Base-by-base conservation (phyloP, 2,113 vertebrate genomes). In the Ammodramus savannarum region DNA sequence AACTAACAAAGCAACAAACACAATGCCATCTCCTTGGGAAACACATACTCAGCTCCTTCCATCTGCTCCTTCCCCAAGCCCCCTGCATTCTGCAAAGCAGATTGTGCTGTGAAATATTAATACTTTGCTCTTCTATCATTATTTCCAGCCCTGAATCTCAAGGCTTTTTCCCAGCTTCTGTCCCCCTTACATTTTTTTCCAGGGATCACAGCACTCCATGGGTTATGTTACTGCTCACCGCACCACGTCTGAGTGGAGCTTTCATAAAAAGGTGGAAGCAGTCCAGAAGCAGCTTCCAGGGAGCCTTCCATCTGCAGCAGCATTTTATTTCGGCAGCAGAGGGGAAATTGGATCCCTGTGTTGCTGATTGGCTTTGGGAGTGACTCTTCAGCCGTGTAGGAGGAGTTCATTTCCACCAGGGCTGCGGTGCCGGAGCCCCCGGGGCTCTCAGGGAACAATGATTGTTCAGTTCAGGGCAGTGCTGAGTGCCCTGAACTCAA, bases 211-310 rank as follows among this genome's bases (percentile, higher is more conserved):
- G 91, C 71, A 63, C 84, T 59, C 75, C 17, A 2, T 0, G 66
- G 89, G 95, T 93, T 94, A 57, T 41, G 41, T 84, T 93, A 75
- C 91, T 65, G 58, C 86, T 41, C 4, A 16, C 51, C 43, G 26
- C 6, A 80, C 76, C 43, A 39, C 0, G 38, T 46, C 89, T 88
- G 85, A 93, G 83, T 77, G 91, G 85, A 81, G 90, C 95, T 85
- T 93, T 95, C 96, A 94, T 68, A 62, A 94, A 93, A 78, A 92
- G 76, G 80, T 96, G 95, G 95, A 97, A 94, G 41, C 19, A 2
- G 72, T 97, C 95, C 96, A 96, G 90, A 49, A 94, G 86, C 77
- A 93, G 96, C 94, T 97, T 95, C 94, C 49, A 83, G 96, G 90
- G 96, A 95, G 84, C 84, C 38, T 58, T 96, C 93, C 84, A 92